Conservation (phyloP, 2,797 vertebrate genomes). For the Channa striata region DNA sequence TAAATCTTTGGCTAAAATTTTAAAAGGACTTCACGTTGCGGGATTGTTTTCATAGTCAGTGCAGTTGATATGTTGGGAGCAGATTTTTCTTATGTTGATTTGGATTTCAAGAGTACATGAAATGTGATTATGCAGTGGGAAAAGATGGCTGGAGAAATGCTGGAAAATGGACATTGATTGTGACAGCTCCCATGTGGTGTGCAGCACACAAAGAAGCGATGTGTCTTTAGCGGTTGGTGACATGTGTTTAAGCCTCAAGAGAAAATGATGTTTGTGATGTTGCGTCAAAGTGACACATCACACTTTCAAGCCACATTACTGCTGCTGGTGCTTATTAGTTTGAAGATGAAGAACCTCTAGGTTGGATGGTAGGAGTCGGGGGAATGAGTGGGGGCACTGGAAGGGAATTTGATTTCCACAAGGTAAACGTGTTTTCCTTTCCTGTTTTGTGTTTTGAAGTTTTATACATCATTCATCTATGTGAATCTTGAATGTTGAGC, state of each 20-base stretch:
- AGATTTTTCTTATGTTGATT: slow-evolving; percentile 3
- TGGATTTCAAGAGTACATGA: not conserved
- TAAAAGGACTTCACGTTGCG: slow-evolving; percentile 15
- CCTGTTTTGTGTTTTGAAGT: too few relatives aligned
- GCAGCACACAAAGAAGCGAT: slow-evolving; percentile 1
- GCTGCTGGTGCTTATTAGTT: slow-evolving; percentile 33
- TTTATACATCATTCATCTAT: too few relatives aligned
- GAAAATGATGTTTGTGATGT: slow-evolving; percentile 18
- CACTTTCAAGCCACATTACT: not conserved
- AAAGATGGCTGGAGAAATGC: slow-evolving; percentile 6
- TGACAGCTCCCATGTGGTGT: slow-evolving; percentile 5
- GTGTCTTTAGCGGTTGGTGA: not conserved
- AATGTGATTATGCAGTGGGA: slow-evolving; percentile 13
- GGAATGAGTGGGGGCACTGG: not conserved
- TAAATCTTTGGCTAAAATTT: slow-evolving; percentile 11
- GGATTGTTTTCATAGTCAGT: slow-evolving; percentile 17
- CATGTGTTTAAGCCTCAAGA: slow-evolving; percentile 11
- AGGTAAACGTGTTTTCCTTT: slow-evolving; percentile 4
- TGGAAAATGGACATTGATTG: slow-evolving; percentile 11
- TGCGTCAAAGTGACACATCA: slow-evolving; percentile 21
- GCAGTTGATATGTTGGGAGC: slow-evolving; percentile 13
- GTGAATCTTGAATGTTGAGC: too few relatives aligned
- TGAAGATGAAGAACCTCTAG: slow-evolving; percentile 15
- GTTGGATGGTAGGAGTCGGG: slow-evolving; percentile 5
- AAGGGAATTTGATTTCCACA: slow-evolving; percentile 14